Evolutionary conservation across 2,888 invertebrate genomes (phyloP), one percentile per base, ranked within the genome.

Genomic region (Litoditis marina): DNA sequence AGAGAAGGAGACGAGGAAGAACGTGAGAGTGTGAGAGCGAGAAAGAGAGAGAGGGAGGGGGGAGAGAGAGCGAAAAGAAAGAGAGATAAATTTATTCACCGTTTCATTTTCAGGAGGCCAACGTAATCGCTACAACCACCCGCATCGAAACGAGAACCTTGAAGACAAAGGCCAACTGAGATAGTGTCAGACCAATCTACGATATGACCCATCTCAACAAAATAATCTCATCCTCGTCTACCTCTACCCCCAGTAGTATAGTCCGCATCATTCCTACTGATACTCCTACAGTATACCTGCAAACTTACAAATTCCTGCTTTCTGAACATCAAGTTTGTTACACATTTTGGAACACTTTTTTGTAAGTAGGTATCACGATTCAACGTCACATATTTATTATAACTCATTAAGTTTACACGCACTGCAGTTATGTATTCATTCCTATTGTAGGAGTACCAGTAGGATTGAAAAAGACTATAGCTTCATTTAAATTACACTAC

Each of bases 131-230:
- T 28, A 7, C 54, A n/a, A 54, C 60, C n/a, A 22, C 36, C 19
- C 39, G 60, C 11, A 32, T 60, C 30, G 60, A 60, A 31, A 60
- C 60, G 11, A 30, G 60, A n/a, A 60, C 60, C 5, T 22, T 36
- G 22, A 60, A 60, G 39, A 58, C 44, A 42, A 27, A 50, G 28
- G 28, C 25, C 50, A 50, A 22, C 28, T 50, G 30, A 50, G 11
- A n/a, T n/a, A n/a, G n/a, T n/a, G n/a, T n/a, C n/a, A n/a, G n/a
- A n/a, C n/a, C n/a, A n/a, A n/a, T n/a, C n/a, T n/a, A n/a, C n/a
- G n/a, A n/a, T n/a, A n/a, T n/a, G n/a, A n/a, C n/a, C n/a, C n/a
- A n/a, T n/a, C n/a, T 39, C 27, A 31, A 34, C 39, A 39, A 50
- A 47, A 22, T 31, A 19, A 8, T 22, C 54, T 34, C 36, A 25